phyloP scores from a whole-genome alignment of 1,140 invertebrate genomes.

The Phortica variegata region DNA sequence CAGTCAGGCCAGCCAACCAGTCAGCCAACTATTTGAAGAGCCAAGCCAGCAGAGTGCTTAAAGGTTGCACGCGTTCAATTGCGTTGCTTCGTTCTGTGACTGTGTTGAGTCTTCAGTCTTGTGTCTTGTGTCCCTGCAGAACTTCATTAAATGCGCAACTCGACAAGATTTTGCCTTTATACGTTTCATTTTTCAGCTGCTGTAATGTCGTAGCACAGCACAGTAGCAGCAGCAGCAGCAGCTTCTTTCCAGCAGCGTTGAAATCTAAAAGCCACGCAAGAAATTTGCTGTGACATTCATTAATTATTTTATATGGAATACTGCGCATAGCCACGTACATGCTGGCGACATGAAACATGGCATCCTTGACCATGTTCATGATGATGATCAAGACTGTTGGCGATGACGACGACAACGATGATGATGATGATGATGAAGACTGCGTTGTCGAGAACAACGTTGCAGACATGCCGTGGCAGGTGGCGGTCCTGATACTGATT shows the following conservation, averaged over 20 bases:
- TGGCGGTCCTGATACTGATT: too few species aligned
- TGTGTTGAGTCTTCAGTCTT: constrained; percentile 6
- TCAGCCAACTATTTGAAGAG: neutral
- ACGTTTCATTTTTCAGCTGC: too few species aligned
- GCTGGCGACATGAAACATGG: constrained; percentile 54
- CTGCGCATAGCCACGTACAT: constrained; percentile 54
- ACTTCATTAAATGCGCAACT: too few species aligned
- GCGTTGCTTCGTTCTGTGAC: neutral
- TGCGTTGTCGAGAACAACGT: too few species aligned
- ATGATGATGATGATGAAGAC: too few species aligned
- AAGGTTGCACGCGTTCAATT: neutral
- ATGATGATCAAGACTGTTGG: too few species aligned
- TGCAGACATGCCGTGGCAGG: too few species aligned
- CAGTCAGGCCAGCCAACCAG: neutral
- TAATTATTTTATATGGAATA: constrained; percentile 57
- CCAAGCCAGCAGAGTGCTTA: neutral
- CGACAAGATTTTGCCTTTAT: too few species aligned
- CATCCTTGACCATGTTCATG: constrained; percentile 1
- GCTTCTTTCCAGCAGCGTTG: constrained; percentile 18
- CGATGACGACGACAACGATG: too few species aligned
- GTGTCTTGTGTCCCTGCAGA: too few species aligned
- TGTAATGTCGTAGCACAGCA: constrained; percentile 1
- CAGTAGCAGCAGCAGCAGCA: constrained; percentile 1
- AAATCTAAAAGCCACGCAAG: constrained; percentile 22
- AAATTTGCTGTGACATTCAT: constrained; percentile 56